Conservation (phyloP, 2,888 invertebrate species). For the Amiota mariae region DNA sequence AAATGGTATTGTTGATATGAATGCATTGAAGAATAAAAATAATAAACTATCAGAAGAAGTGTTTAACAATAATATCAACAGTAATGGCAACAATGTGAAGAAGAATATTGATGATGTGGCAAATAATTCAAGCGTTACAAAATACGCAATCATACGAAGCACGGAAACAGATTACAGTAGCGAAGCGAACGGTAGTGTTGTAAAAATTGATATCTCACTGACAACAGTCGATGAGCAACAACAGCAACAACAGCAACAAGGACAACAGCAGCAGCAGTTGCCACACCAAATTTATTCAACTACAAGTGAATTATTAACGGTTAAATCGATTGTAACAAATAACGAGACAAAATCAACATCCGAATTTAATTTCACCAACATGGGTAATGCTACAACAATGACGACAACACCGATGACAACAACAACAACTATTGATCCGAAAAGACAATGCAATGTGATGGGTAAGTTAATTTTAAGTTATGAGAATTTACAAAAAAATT, state of each 20-base stretch:
- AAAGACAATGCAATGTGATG: slow-evolving; percentile 61
- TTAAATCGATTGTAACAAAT: slow-evolving; percentile 41
- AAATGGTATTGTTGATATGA: slow-evolving; percentile 17
- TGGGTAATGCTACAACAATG: slow-evolving; percentile 33
- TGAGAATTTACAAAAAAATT: background rate
- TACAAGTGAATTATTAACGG: slow-evolving; percentile 26
- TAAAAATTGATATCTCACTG: slow-evolving; percentile 71
- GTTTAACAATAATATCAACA: slow-evolving; percentile 47
- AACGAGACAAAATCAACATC: slow-evolving; percentile 19
- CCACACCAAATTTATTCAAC: slow-evolving; percentile 37
- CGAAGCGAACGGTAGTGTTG: slow-evolving; percentile 70
- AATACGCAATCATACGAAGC: slow-evolving; percentile 64
- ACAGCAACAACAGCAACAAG: slow-evolving; percentile 44
- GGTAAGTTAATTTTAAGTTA: slow-evolving; percentile 50
- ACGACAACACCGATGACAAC: slow-evolving; percentile 29
- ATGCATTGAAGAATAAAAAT: slow-evolving; percentile 3
- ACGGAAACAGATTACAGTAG: slow-evolving; percentile 70
- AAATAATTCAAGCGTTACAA: background rate
- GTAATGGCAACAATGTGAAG: slow-evolving; percentile 42
- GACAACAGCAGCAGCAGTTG: slow-evolving; percentile 41
- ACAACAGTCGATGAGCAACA: slow-evolving; percentile 68
- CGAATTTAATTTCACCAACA: slow-evolving; percentile 18
- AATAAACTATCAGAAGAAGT: background rate
- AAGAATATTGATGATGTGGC: slow-evolving; percentile 34
- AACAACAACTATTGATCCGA: slow-evolving; percentile 46